Percentiles rank a stretch among this genome's conserved stretches.
These are phyloP conservation scores for Oxyruncus cristatus DNA, from an alignment of 2,113 vertebrate species.

Conservation along the genomic window DNA sequence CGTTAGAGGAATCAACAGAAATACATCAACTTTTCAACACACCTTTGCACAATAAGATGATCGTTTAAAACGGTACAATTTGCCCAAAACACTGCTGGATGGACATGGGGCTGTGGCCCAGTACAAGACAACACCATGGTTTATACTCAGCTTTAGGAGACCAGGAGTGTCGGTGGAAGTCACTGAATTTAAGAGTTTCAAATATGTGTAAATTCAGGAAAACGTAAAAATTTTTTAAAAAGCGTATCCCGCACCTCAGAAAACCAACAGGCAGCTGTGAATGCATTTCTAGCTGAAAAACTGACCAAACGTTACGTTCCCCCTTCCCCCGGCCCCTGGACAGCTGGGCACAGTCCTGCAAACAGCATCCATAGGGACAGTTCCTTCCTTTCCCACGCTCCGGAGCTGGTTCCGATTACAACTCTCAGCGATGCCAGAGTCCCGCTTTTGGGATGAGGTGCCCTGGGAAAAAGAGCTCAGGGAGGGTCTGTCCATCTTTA, in stretches of 20 bases:
- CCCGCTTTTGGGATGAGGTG: rapidly evolving
- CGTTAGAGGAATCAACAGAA: neutral
- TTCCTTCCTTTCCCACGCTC: slow-evolving; percentile 59
- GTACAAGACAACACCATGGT: neutral
- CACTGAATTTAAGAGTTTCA: neutral
- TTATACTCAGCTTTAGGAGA: neutral
- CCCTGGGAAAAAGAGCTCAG: neutral
- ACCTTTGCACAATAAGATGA: neutral
- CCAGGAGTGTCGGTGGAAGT: neutral
- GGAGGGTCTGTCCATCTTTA: neutral
- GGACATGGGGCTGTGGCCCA: neutral
- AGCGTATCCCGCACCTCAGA: neutral
- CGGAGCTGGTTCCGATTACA: neutral
- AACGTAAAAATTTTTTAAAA: neutral
- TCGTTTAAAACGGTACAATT: neutral
- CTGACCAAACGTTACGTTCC: rapidly evolving
- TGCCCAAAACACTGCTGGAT: neutral
- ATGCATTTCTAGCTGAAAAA: neutral
- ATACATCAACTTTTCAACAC: neutral
- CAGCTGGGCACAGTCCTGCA: slow-evolving; percentile 11
- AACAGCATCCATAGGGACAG: neutral
- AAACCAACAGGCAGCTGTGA: neutral
- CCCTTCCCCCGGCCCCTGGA: neutral
- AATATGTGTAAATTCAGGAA: rapidly evolving
- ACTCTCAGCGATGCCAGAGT: neutral